These are phyloP conservation scores for Euclidia mi DNA, from an alignment of 2,888 invertebrate genomes.

Conservation along the genomic window DNA sequence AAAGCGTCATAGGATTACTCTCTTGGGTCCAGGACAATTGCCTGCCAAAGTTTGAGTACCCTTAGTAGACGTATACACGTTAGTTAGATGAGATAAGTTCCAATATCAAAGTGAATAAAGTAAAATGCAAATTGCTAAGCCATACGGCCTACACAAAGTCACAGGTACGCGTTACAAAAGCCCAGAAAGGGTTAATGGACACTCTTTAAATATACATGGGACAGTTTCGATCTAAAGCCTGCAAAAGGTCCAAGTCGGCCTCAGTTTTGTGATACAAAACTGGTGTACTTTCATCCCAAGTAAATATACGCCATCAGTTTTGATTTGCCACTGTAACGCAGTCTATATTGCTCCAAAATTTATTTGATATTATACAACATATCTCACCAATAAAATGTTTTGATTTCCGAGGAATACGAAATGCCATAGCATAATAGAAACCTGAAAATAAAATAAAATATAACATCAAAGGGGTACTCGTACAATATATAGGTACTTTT, in stretches of 20 bases:
- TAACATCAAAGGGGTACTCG: conserved; percentile 22
- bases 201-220: conserved; percentile 53
- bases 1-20: conserved; percentile 20
- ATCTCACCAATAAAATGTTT: not conserved
- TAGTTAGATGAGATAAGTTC: conserved; percentile 28
- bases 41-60: conserved; percentile 9
- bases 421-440: conserved; percentile 1
- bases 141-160: conserved; percentile 7
- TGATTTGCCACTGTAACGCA: conserved; percentile 24
- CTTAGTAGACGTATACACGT: conserved; percentile 7
- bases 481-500: conserved; percentile 21
- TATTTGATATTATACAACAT: conserved; percentile 1
- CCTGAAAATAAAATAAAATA: conserved; percentile 3
- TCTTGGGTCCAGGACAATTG: conserved; percentile 3
- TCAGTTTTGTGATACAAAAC: conserved; percentile 47
- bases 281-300: conserved; percentile 45
- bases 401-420: conserved; percentile 6
- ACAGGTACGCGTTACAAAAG: conserved; percentile 34
- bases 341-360: conserved; percentile 19
- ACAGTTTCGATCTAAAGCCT: conserved; percentile 59
- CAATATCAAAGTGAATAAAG: conserved; percentile 19
- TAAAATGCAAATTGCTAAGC: conserved; percentile 17
- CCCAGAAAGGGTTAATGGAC: conserved; percentile 56
- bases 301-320: conserved; percentile 37
- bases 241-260: conserved; percentile 57